phyloP scores from a whole-genome alignment of 2,888 invertebrate species.

The Apamea sordens region DNA sequence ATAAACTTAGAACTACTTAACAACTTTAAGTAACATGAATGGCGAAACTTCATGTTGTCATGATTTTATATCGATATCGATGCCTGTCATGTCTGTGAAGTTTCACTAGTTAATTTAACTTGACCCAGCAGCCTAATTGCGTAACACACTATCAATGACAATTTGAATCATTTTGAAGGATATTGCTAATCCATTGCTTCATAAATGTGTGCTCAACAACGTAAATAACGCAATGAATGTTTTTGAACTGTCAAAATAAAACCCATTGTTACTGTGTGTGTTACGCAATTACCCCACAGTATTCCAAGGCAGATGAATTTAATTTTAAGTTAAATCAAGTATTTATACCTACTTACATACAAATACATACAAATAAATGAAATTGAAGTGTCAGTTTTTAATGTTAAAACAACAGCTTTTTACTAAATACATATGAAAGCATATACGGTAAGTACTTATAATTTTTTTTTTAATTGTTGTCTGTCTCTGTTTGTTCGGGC shows the following conservation, averaged over 20 bases:
- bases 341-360: background rate
- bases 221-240: too few relatives aligned
- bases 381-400: background rate
- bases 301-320: background rate
- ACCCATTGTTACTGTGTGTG: too few relatives aligned
- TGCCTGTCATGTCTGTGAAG: background rate
- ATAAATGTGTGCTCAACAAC: too few relatives aligned
- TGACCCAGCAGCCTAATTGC: background rate
- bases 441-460: too few relatives aligned
- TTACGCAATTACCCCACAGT: too few relatives aligned
- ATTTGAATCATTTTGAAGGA: too few relatives aligned
- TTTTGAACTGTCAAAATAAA: too few relatives aligned
- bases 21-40: background rate
- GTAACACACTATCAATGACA: too few relatives aligned
- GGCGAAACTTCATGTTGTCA: background rate
- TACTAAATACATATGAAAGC: too few relatives aligned
- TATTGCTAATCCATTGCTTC: too few relatives aligned
- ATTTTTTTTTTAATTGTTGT: too few relatives aligned
- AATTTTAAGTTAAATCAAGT: background rate
- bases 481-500: background rate
- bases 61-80: slow-evolving; percentile 6
- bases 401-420: too few relatives aligned
- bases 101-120: background rate
- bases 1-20: slow-evolving; percentile 10
- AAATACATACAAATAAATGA: background rate